Evolutionary conservation across 92 coral and sea anemone genomes (phyloP), one percentile per base, ranked within the genome.

Genomic region (Scolanthus callimorphus): DNA sequence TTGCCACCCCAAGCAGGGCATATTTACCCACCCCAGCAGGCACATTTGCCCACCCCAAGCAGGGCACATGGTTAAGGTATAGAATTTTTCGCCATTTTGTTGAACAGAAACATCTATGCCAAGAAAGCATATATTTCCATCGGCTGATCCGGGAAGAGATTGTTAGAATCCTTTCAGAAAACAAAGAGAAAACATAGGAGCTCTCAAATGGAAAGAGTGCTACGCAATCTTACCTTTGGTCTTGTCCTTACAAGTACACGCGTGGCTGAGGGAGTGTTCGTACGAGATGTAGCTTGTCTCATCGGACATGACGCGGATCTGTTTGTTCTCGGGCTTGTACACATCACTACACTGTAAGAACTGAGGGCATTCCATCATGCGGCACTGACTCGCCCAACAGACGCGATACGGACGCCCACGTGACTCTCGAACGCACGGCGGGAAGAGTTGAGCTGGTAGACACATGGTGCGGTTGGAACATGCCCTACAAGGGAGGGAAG

Each of bases 311-410:
- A 87, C 63, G 22, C 95, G 69, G 39, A 87, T 77, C 64, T 87
- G 95, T 51, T 87, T 77, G 79, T 82, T 82, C 70, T 87, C 90
- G 43, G 95, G 95, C 51, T 82, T 87, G 77, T 71, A 87, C 23
- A 87, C 75, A 21, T 80, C 87, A 21, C 76, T 80, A 50, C 95
- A 87, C 9, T 73, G 37, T 49, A 70, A 67, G 51, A 66, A 79
- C 34, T 79, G 67, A 41, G 95, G 85, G 52, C 95, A 87, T 37
- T 76, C 82, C 41, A 63, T 59, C 17, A 55, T 59, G 17, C 62
- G 65, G 54, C 95, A 87, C 47, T 87, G 90, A 22, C 90, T 82
- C 19, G 78, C 0, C 83, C 81, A 24, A 83, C 74, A 1, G 73
- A 73, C 3, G 66, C 70, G 20, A 87, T 54, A 6, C 65, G 80